Evolutionary conservation across 2,888 invertebrate species (phyloP).

Genomic region (Eutolmus rufibarbis): DNA sequence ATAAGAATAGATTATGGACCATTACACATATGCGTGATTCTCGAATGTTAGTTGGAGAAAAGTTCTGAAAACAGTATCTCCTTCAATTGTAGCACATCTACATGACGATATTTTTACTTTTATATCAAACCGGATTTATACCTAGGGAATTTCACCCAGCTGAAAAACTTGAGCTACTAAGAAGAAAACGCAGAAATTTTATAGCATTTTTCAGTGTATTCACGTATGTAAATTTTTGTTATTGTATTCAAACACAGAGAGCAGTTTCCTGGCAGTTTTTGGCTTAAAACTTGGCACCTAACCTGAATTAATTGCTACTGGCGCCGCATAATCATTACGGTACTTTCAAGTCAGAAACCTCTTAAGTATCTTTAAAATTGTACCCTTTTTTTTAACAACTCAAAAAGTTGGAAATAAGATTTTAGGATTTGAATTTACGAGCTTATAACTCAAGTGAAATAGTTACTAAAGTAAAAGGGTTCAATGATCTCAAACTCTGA

Average conservation of each 20-base stretch:
- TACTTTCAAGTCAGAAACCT: constrained; percentile 31
- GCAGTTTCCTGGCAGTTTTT: background rate
- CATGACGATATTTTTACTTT: constrained; percentile 34
- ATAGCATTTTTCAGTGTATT: background rate
- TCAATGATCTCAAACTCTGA: background rate
- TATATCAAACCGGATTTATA: constrained; percentile 33
- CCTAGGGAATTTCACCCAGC: background rate
- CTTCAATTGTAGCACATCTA: constrained; percentile 32
- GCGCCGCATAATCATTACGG: constrained; percentile 36
- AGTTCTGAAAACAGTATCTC: constrained; percentile 36
- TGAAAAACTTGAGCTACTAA: background rate
- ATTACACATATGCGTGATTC: constrained; percentile 25
- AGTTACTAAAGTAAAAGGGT: background rate
- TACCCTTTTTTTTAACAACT: constrained; percentile 4
- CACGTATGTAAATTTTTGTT: background rate
- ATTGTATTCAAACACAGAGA: constrained; percentile 9
- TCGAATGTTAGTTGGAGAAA: constrained; percentile 1
- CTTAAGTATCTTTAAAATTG: constrained; percentile 20
- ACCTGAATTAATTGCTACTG: constrained; percentile 38
- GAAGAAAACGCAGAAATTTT: background rate
- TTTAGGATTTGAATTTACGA: constrained; percentile 10
- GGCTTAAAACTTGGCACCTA: constrained; percentile 11
- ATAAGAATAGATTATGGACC: constrained; percentile 19
- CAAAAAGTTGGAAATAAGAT: background rate
- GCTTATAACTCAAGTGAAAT: background rate